Conservation (phyloP, 1,140 invertebrate species). For the Mya arenaria region DNA sequence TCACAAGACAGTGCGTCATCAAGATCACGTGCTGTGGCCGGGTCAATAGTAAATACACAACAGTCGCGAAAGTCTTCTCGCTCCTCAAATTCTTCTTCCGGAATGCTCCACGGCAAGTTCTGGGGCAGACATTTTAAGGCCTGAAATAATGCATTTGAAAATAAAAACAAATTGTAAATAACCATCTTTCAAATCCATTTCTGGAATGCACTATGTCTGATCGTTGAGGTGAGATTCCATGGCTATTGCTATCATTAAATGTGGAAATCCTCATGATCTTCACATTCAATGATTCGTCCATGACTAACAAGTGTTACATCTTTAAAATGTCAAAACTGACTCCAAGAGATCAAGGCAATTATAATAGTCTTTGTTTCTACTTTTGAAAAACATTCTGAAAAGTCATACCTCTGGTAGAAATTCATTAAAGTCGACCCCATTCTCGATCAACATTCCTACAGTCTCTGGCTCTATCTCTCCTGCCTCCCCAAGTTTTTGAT, state of each 20-base stretch:
- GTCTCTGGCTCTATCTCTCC: slow-evolving; percentile 90
- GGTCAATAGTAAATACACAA: slow-evolving; percentile 96
- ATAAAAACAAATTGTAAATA: too few species aligned
- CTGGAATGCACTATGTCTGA: too few species aligned
- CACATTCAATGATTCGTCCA: too few species aligned
- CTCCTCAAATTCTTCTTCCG: slow-evolving; percentile 77
- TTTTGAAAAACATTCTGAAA: too few species aligned
- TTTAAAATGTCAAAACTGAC: too few species aligned
- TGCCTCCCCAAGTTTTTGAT: slow-evolving; percentile 86
- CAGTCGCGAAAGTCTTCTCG: slow-evolving; percentile 89
- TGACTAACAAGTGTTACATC: too few species aligned
- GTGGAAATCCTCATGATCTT: too few species aligned
- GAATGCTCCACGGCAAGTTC: slow-evolving; percentile 83
- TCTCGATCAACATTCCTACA: slow-evolving; percentile 89
- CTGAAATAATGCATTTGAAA: slow-evolving; percentile 59
- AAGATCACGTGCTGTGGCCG: slow-evolving; percentile 93
- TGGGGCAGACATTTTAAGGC: slow-evolving; percentile 84
- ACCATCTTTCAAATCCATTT: too few species aligned
- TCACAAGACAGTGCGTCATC: slow-evolving; percentile 95
- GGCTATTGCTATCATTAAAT: too few species aligned
- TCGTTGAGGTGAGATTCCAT: too few species aligned
- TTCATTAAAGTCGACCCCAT: slow-evolving; percentile 87
- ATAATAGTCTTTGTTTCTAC: too few species aligned
- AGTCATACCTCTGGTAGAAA: slow-evolving; percentile 83
- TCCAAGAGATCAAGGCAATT: too few species aligned